phyloP scores from a whole-genome alignment of 2,797 vertebrate species.

The Leptodactylus fallax region DNA sequence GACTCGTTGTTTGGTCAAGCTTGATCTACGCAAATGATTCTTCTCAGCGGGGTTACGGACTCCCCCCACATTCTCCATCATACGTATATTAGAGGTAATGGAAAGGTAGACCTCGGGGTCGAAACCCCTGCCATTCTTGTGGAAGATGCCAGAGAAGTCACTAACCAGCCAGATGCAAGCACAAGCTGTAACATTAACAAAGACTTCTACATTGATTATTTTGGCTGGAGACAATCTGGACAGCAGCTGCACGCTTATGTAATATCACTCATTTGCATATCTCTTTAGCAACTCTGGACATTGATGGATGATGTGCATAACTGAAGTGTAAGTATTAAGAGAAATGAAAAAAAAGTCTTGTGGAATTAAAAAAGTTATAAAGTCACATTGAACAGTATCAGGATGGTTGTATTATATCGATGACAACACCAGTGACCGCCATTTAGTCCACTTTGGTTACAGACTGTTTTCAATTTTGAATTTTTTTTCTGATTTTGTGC shows the following conservation, averaged over 20 bases:
- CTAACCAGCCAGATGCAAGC: conserved; percentile 36
- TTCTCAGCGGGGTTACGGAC: neutral
- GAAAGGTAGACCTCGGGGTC: conserved; percentile 4
- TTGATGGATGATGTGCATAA: conserved; percentile 54
- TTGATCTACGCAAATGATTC: conserved; percentile 3
- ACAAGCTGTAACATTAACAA: conserved; percentile 21
- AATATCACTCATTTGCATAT: conserved; percentile 54
- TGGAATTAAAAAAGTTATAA: neutral
- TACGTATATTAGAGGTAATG: neutral
- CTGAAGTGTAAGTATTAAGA: neutral
- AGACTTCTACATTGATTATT: conserved; percentile 38
- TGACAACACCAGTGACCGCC: neutral
- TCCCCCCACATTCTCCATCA: neutral
- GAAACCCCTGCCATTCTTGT: neutral
- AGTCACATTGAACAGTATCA: neutral
- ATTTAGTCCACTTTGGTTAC: neutral
- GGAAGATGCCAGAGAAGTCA: conserved; percentile 16
- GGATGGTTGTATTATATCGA: neutral
- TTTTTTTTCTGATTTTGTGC: no score
- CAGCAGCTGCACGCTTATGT: conserved; percentile 53
- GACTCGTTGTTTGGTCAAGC: conserved; percentile 26
- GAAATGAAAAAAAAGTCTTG: neutral
- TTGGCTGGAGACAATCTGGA: conserved; percentile 26
- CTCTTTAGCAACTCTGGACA: conserved; percentile 29
- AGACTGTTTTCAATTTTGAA: neutral